Base-by-base conservation (phyloP, 37 sponge, comb jelly and placozoan genomes). In the Chondrilla cf. caribensis region DNA sequence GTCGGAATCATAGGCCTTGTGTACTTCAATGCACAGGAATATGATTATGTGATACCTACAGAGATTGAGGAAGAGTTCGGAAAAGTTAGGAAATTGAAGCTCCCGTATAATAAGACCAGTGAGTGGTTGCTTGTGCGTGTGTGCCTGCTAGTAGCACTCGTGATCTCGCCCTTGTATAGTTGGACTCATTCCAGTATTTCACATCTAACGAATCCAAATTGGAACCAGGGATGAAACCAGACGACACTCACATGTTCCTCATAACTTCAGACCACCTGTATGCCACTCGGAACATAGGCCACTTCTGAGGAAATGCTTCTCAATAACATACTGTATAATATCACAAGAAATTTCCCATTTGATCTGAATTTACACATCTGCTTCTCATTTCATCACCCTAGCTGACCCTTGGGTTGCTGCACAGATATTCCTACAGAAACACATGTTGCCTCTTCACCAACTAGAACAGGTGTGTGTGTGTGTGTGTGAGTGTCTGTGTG, bases 381-480 rank as follows among this genome's bases (percentile, higher is more conserved):
- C 6, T 47, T 6, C 9, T 5, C 4, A 19, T 28, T 54, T 24
- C 31, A 3, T 8, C n/a, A 37, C 25, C 43, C 14, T 41, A 92
- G 93, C 54, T 70, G 93, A 93, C 66, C 93, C 93, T 5, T 93
- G 82, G 38, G 58, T 87, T 38, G 88, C 93, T 32, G 93, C 93
- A 4, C 82, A 86, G 62, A 60, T 84, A n/a, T 93, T 93, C 43
- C 77, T 93, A n/a, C n/a, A 58, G n/a, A 84, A 76, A n/a, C 84
- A 93, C 79, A 77, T 78, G 31, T 77, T 93, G 14, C 93, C 91
- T 0, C 54, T 57, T 1, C 58, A 24, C 26, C 89, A 93, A 64
- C 62, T 93, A 51, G 93, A 93, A 64, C 92, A 93, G 77, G 89
- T 47, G 32, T 67, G 68, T 28, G 7, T 67, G 86, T 28, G 51